Evolutionary conservation across 1,140 invertebrate species (phyloP).

Genomic region (Drosophila sulfurigaster): DNA sequence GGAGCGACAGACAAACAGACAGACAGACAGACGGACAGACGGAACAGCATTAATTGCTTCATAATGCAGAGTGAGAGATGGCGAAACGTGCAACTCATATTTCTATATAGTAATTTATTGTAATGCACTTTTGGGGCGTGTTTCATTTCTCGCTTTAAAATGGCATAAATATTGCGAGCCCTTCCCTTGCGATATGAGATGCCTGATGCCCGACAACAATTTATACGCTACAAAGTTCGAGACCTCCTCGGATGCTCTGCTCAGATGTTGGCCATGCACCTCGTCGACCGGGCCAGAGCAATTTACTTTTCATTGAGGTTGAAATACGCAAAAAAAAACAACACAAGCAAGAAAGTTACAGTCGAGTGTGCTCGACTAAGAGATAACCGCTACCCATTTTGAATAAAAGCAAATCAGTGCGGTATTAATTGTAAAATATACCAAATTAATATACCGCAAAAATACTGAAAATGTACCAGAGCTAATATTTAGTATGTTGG

Average conservation of each 20-base stretch:
- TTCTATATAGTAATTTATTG: constrained; percentile 80
- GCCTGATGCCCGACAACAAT: constrained; percentile 51
- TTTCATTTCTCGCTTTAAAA: constrained; percentile 84
- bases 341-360: no score
- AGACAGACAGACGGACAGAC: no score
- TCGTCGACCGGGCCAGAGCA: constrained; percentile 41
- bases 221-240: constrained; percentile 26
- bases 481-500: no score
- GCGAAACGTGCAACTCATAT: constrained; percentile 59
- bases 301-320: constrained; percentile 69
- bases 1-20: constrained; percentile 33
- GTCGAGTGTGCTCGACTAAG: no score
- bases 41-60: constrained; percentile 76
- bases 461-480: no score
- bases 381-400: no score
- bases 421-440: no score
- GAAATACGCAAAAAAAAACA: constrained; percentile 25
- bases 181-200: constrained; percentile 29
- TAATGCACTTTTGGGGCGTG: constrained; percentile 80
- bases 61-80: constrained; percentile 58
- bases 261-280: constrained; percentile 63
- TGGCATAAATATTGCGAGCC: constrained; percentile 71
- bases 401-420: no score
- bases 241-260: constrained; percentile 43
- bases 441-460: no score